Evolutionary conservation across 2,797 vertebrate genomes (phyloP).

Genomic region (Takifugu ocellatus): DNA sequence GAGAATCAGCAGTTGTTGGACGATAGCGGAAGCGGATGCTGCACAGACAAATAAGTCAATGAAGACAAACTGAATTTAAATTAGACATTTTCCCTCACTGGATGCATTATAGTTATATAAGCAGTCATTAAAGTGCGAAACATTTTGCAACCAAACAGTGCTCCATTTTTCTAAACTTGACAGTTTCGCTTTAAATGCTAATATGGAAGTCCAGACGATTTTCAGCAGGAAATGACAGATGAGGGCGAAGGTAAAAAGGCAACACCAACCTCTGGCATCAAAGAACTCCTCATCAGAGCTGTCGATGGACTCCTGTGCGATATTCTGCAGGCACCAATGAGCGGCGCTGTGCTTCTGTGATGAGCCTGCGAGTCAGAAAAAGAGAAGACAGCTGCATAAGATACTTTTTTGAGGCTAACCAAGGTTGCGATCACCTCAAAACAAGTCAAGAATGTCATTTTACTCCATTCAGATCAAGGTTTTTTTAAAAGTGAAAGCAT

Average conservation of each 20-base stretch:
- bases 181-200: too few species aligned
- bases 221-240: not conserved
- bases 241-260: not conserved
- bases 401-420: constrained; percentile 1
- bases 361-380: constrained; percentile 68
- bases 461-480: not conserved
- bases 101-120: too few species aligned
- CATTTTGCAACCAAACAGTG: too few species aligned
- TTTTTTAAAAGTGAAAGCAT: constrained; percentile 13
- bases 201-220: too few species aligned
- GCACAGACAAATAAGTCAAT: too few species aligned
- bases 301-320: constrained; percentile 89
- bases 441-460: not conserved
- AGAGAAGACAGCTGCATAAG: not conserved
- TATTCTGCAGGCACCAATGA: constrained; percentile 86
- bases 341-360: constrained; percentile 75
- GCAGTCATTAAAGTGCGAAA: not conserved
- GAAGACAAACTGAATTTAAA: too few species aligned
- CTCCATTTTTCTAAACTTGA: not conserved
- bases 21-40: too few species aligned
- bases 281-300: constrained; percentile 99
- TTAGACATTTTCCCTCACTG: too few species aligned
- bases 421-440: not conserved
- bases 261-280: constrained; percentile 90
- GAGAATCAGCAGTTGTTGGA: too few species aligned